phyloP scores from a whole-genome alignment of 2,888 invertebrate species.

The Oscheius sp. region DNA sequence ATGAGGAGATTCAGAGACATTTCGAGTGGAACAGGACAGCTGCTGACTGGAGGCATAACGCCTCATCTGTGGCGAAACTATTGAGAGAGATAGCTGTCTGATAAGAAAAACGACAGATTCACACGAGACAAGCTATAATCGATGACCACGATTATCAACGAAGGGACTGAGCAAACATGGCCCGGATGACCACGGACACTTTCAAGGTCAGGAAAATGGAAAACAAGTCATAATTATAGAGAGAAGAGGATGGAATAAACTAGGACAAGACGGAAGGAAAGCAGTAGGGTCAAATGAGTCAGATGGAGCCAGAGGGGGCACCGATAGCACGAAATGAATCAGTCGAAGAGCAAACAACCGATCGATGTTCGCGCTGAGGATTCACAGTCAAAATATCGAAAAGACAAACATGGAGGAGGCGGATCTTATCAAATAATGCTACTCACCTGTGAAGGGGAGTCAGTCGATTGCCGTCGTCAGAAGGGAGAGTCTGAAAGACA shows the following conservation, averaged over 20 bases:
- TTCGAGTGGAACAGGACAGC: not conserved
- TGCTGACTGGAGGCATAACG: slow-evolving; percentile 19
- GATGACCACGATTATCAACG: slow-evolving; percentile 20
- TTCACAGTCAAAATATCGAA: slow-evolving; percentile 8
- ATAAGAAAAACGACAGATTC: not conserved
- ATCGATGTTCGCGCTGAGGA: slow-evolving; percentile 16
- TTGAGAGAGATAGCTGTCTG: not conserved
- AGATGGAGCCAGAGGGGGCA: slow-evolving; percentile 5
- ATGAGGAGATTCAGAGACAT: slow-evolving; percentile 1
- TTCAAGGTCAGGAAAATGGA: not conserved
- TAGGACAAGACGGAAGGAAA: not conserved
- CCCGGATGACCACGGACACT: not conserved
- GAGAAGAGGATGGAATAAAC: not conserved
- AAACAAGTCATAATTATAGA: not conserved
- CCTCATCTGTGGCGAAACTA: slow-evolving; percentile 9
- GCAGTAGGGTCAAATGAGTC: not conserved
- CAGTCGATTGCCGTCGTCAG: not conserved
- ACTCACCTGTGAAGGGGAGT: slow-evolving; percentile 18
- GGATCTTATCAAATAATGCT: not conserved
- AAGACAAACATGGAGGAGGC: slow-evolving; percentile 11
- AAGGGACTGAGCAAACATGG: slow-evolving; percentile 7
- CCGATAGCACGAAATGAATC: slow-evolving; percentile 10
- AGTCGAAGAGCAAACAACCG: slow-evolving; percentile 9
- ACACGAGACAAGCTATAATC: not conserved
- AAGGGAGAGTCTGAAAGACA: slow-evolving; percentile 11